phyloP scores from a whole-genome alignment of 1,140 invertebrate genomes.

The Drosophila nannoptera region DNA sequence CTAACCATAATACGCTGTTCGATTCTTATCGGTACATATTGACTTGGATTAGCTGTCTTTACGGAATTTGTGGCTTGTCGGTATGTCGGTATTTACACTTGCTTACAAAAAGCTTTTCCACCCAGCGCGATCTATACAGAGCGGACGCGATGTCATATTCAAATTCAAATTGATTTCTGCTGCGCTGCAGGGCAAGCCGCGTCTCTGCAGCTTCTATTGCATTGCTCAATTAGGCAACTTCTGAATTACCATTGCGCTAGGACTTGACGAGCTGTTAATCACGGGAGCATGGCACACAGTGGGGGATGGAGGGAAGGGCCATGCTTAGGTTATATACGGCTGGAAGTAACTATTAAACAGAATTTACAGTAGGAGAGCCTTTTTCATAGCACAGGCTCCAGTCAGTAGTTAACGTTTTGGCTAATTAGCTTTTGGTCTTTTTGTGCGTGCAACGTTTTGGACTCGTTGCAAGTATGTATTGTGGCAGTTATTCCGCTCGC shows the following conservation, averaged over 20 bases:
- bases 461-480: conserved; percentile 42
- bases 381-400: conserved; percentile 58
- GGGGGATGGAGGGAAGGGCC: background rate
- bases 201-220: no score
- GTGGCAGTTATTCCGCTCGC: conserved; percentile 8
- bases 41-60: conserved; percentile 8
- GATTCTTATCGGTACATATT: conserved; percentile 41
- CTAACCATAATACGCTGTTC: conserved; percentile 23
- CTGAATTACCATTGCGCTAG: no score
- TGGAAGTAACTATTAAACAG: no score
- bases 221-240: no score
- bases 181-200: no score
- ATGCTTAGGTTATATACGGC: no score
- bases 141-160: background rate
- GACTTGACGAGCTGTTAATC: no score
- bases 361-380: conserved; percentile 39
- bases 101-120: background rate
- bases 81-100: conserved; percentile 8
- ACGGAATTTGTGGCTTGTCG: conserved; percentile 8
- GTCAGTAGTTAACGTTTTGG: conserved; percentile 65
- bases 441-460: conserved; percentile 58
- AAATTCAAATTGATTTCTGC: background rate
- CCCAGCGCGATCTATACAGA: background rate
- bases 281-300: background rate
- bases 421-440: conserved; percentile 69